phyloP scores from a whole-genome alignment of 2,797 vertebrate species.

The Gambelia wislizenii region DNA sequence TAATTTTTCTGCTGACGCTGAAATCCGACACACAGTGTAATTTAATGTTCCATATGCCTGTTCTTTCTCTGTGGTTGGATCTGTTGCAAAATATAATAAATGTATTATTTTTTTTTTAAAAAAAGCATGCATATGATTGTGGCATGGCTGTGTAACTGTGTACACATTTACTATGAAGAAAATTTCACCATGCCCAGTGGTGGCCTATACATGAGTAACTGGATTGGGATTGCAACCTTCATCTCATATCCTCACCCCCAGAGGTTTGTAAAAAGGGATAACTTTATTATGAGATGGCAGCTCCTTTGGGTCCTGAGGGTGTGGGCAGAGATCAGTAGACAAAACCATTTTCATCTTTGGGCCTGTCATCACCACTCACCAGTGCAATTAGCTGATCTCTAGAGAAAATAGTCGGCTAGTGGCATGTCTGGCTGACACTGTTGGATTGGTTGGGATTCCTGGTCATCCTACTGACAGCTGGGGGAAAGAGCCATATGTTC shows the following conservation, averaged over 20 bases:
- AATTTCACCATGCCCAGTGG: not conserved
- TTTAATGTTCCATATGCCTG: too few relatives aligned
- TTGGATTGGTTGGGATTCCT: not conserved
- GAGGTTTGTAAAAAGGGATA: not conserved
- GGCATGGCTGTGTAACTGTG: not conserved
- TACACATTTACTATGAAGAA: not conserved
- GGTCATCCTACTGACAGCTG: not conserved
- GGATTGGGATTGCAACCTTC: not conserved
- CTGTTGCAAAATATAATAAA: too few relatives aligned
- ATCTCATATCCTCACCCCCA: not conserved
- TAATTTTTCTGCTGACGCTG: too few relatives aligned
- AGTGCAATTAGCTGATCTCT: not conserved
- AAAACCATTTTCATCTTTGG: not conserved
- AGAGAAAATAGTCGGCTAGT: not conserved
- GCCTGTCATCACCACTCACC: too few relatives aligned
- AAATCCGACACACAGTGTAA: too few relatives aligned
- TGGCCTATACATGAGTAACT: not conserved
- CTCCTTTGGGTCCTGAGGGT: not conserved
- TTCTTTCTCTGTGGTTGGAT: too few relatives aligned
- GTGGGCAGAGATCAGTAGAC: not conserved
- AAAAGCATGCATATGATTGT: not conserved
- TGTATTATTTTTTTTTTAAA: too few relatives aligned
- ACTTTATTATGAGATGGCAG: not conserved
- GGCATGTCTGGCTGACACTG: not conserved
- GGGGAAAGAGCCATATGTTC: not conserved